Evolutionary conservation across 2,113 vertebrate species (phyloP).

Genomic region (Caracal caracal): DNA sequence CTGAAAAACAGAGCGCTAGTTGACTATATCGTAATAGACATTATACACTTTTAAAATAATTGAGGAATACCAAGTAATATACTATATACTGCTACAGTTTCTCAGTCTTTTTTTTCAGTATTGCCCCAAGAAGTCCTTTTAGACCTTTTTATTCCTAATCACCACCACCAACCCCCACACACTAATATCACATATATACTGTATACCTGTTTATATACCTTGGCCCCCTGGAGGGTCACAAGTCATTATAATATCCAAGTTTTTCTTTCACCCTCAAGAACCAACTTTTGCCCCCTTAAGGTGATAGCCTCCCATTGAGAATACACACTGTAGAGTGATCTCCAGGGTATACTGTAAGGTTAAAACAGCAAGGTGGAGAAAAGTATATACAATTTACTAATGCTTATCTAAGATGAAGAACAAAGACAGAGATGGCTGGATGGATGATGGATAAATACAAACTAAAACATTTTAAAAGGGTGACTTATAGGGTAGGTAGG

Average conservation of each 20-base stretch:
- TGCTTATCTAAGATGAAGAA: neutral
- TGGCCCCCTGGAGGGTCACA: neutral
- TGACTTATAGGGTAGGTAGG: neutral
- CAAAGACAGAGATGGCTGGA: neutral
- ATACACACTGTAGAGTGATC: neutral
- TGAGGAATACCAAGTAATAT: neutral
- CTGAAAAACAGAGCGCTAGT: neutral
- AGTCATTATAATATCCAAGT: neutral
- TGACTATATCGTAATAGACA: neutral
- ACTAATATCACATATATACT: neutral
- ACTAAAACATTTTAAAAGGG: neutral
- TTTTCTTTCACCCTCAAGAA: neutral
- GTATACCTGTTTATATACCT: neutral
- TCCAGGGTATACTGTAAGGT: neutral
- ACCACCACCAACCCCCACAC: neutral
- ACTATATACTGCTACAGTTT: neutral
- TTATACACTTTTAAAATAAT: neutral
- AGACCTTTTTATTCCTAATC: neutral
- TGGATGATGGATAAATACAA: neutral
- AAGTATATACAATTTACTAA: neutral
- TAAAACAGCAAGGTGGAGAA: neutral
- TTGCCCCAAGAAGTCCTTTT: neutral
- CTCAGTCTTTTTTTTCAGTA: slow-evolving; percentile 1
- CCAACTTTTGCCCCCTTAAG: neutral
- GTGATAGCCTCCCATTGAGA: neutral